Base-by-base conservation (phyloP, 2,113 vertebrate species). In the Cyprinus carpio region DNA sequence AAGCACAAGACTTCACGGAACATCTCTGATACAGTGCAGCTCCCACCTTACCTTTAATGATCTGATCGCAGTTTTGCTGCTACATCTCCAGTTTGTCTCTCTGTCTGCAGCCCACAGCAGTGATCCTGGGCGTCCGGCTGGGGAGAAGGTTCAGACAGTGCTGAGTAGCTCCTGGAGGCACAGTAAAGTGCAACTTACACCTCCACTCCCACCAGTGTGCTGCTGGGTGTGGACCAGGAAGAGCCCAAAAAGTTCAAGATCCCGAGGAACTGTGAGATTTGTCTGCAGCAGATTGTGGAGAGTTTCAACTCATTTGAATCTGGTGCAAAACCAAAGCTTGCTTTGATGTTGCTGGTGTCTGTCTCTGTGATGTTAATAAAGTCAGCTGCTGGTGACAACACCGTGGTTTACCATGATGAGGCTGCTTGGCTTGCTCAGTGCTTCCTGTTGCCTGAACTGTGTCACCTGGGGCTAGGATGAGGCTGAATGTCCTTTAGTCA, bases 391-490 rank as follows among this genome's bases (percentile, higher is more conserved):
- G 0, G 94, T 99, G 79, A 96, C 96, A 37, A 98, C 97, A 0
- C 96, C 97, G 0, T n/a, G n/a, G n/a, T 93, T 95, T 77, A 96
- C 92, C 75, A 87, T 99, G 34, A 86, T 94, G 49, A 95, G 97
- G 23, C 92, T 98, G 71, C 90, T 98, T 82, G 90, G 93, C n/a
- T n/a, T 1, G 87, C 86, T 40, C 93, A 95, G 58, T 89, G 92
- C 51, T 92, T 95, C 37, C 86, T 96, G 1, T 96, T 99, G n/a
- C 88, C 87, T 95, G 81, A 93, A 79, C 91, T 99, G 37, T 94
- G 94, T 20, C 97, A 98, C 87, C 93, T 99, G 64, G 87, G 98
- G 77, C 89, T 99, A n/a, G 69, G 96, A 99, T 72, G 95, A 97
- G 76, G 87, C 93, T 0, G 95, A 97, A 97, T 10, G 75, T 92